These are phyloP conservation scores for Archaeoteleia sp. DNA, from an alignment of 2,888 invertebrate species.

Conservation along the genomic window DNA sequence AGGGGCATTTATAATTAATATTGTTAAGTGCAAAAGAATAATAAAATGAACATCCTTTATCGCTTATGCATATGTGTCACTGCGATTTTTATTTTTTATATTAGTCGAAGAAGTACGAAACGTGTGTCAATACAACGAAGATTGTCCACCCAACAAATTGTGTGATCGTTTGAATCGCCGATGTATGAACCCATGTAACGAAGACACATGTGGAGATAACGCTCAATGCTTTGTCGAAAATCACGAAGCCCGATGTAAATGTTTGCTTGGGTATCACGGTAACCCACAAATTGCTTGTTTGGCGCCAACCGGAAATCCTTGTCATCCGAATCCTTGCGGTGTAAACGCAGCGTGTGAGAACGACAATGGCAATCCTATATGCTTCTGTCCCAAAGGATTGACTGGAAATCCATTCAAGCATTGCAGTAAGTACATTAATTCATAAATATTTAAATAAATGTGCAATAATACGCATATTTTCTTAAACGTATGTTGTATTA, in stretches of 20 bases:
- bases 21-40: background rate
- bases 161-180: conserved; percentile 90
- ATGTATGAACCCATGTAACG: conserved; percentile 88
- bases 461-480: no score
- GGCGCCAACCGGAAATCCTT: conserved; percentile 84
- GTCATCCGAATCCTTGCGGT: conserved; percentile 92
- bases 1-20: no score
- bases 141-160: conserved; percentile 89
- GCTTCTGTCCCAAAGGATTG: conserved; percentile 90
- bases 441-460: no score
- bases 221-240: conserved; percentile 89
- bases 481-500: no score
- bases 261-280: conserved; percentile 87
- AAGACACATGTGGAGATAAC: conserved; percentile 85
- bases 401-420: conserved; percentile 93
- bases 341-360: conserved; percentile 88
- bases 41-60: background rate
- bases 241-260: conserved; percentile 88
- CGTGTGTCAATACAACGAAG: conserved; percentile 92
- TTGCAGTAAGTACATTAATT: no score
- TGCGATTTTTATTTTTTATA: conserved; percentile 40
- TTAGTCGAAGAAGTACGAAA: conserved; percentile 76
- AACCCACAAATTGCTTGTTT: conserved; percentile 84
- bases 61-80: background rate
- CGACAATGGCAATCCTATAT: conserved; percentile 90